Evolutionary conservation across 1,140 invertebrate genomes (phyloP).

Genomic region (Tribolium castaneum): DNA sequence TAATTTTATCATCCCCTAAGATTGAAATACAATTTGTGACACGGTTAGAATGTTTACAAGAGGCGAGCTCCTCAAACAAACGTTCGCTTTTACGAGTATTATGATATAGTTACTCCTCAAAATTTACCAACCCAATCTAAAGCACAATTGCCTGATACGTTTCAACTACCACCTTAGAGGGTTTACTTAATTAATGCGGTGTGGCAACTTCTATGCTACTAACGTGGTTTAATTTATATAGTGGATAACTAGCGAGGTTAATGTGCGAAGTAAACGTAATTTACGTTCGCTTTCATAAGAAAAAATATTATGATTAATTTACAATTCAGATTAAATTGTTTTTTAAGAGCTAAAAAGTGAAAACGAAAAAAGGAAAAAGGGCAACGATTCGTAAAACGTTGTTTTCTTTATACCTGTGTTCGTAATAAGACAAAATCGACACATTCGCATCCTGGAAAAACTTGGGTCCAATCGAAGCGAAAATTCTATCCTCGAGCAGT

Average conservation of each 20-base stretch:
- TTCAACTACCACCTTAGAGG: slow-evolving; percentile 48
- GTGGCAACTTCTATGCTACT: slow-evolving; percentile 47
- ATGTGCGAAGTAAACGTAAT: slow-evolving; percentile 31
- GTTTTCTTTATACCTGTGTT: slow-evolving; percentile 40
- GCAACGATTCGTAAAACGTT: slow-evolving; percentile 30
- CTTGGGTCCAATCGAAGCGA: slow-evolving; percentile 39
- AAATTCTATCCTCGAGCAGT: slow-evolving; percentile 38
- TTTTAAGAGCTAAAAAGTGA: slow-evolving; percentile 15
- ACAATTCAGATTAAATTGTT: neutral
- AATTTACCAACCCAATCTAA: slow-evolving; percentile 43
- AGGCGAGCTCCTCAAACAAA: slow-evolving; percentile 31
- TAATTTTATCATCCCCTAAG: slow-evolving; percentile 19
- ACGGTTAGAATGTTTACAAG: slow-evolving; percentile 16
- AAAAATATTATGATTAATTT: slow-evolving; percentile 7
- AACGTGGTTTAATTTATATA: slow-evolving; percentile 46
- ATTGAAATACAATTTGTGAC: slow-evolving; percentile 33
- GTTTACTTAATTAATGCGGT: slow-evolving; percentile 48
- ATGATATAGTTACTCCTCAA: slow-evolving; percentile 40
- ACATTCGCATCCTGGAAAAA: slow-evolving; percentile 34
- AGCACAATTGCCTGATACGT: slow-evolving; percentile 48
- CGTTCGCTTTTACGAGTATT: slow-evolving; percentile 35
- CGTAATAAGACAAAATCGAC: slow-evolving; percentile 42
- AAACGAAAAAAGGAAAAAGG: slow-evolving; percentile 7
- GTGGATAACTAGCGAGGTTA: slow-evolving; percentile 27
- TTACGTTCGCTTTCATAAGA: slow-evolving; percentile 2